phyloP scores from a whole-genome alignment of 1,140 invertebrate species.

The Oncopodura yosiiana region DNA sequence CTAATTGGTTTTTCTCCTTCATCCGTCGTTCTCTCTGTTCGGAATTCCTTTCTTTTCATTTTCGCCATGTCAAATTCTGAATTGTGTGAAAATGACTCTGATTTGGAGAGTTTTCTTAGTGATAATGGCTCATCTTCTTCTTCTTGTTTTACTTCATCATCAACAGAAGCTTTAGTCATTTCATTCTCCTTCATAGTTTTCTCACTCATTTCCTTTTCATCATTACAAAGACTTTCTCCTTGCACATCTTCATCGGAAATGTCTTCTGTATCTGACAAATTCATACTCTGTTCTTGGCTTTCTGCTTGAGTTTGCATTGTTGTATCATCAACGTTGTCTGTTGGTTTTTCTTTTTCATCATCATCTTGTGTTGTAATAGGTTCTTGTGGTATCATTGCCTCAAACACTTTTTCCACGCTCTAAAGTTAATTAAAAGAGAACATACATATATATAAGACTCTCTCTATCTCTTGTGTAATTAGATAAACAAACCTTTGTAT shows the following conservation, averaged over 20 bases:
- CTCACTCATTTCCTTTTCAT: neutral
- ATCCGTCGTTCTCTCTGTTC: neutral
- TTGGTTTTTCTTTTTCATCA: neutral
- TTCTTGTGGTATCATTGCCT: constrained; percentile 1
- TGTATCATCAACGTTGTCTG: constrained; percentile 9
- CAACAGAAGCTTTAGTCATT: neutral
- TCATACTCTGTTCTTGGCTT: neutral
- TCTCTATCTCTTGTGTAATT: neutral
- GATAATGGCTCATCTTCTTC: neutral
- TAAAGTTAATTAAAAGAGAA: too few relatives aligned
- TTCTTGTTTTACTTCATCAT: neutral
- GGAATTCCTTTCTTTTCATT: constrained; percentile 19
- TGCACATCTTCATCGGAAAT: neutral
- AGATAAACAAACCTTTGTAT: neutral
- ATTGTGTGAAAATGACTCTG: constrained; percentile 33
- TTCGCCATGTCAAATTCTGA: constrained; percentile 29
- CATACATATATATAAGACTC: neutral
- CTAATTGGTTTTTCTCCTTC: neutral
- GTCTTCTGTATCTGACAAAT: neutral
- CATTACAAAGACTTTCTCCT: neutral
- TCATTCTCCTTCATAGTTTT: neutral
- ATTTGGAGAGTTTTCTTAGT: constrained; percentile 26
- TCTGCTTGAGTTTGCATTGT: constrained; percentile 1
- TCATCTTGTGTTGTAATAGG: neutral
- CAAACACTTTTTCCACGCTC: constrained; percentile 17